Evolutionary conservation across 2,113 vertebrate genomes (phyloP), one percentile per base, ranked within the genome.

Genomic region (Zingel zingel): DNA sequence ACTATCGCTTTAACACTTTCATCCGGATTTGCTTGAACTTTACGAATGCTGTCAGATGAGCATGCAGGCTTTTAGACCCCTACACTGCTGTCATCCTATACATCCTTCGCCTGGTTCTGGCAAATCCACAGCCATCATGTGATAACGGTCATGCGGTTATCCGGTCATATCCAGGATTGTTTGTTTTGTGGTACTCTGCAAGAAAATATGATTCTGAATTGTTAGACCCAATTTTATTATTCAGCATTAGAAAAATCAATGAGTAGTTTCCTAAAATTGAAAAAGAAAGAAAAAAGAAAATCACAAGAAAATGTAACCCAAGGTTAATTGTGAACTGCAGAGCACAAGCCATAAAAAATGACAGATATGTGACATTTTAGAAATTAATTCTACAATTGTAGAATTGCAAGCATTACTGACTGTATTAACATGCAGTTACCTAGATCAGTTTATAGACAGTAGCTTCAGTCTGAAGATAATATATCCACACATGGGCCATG

Each of bases 21-120:
- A 92, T 88, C 86, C 16, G 51, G 86, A 87, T 90, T 89, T 88
- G 62, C 59, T 75, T 56, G 50, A 86, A 90, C 75, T 86, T 89
- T 73, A 63, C 1, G 6, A 69, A 80, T 21, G 61, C 66, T 74
- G 79, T 80, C 71, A 81, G 78, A 90, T 76, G 84, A 77, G 58
- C 48, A 45, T 67, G 25, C 27, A 69, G 66, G 76, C 81, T 84
- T 84, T 88, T 72, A 76, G 66, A 81, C 54, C 54, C 54, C 67
- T 64, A 16, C 59, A 12, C 63, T 30, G 27, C 77, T 76, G 61
- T 84, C 39, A 53, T 81, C 65, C 65, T 66, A 64, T 77, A 39
- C 36, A 57, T 82, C 68, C 61, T 78, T 58, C 7, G 27, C 5
- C 1, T 78, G 54, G 50, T 48, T 81, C 51, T 50, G 65, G 12